Percentiles rank a stretch among this genome's conserved stretches.
Evolutionary conservation across 2,113 vertebrate genomes (phyloP).

Genomic region (Heterotilapia buettikoferi): DNA sequence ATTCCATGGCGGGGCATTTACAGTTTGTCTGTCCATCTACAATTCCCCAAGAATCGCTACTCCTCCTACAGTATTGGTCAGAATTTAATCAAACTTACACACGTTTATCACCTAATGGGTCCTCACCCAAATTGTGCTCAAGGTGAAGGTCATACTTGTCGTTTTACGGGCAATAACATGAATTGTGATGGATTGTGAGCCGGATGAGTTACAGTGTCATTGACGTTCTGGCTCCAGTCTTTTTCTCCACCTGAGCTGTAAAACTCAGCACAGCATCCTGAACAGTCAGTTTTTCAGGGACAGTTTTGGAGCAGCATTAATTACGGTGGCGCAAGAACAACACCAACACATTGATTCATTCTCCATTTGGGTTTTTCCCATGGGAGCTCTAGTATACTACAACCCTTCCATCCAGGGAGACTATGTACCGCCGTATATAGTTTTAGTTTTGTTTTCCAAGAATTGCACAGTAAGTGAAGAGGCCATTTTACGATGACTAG

Average conservation of each 20-base stretch:
- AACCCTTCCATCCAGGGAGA: not conserved
- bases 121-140: not conserved
- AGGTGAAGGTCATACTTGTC: not conserved
- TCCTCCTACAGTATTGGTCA: not conserved
- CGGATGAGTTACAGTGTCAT: not conserved
- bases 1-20: not conserved
- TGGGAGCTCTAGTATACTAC: not conserved
- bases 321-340: not conserved
- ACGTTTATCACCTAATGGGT: not conserved
- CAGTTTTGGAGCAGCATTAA: not conserved
- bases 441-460: not conserved
- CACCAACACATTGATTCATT: not conserved
- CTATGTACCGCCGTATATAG: rapidly evolving
- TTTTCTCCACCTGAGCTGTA: not conserved
- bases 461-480: not conserved
- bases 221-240: not conserved
- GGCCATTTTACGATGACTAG: not conserved
- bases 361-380: not conserved
- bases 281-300: not conserved
- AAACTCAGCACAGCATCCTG: not conserved
- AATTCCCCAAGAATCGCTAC: not conserved
- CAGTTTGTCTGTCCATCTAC: not conserved
- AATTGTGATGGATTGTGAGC: not conserved
- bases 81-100: not conserved
- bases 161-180: not conserved